A percentile compares a stretch with the other conserved stretches of the same genome.
These are phyloP conservation scores for Contarinia nasturtii DNA, from an alignment of 1,140 invertebrate species.

Conservation along the genomic window DNA sequence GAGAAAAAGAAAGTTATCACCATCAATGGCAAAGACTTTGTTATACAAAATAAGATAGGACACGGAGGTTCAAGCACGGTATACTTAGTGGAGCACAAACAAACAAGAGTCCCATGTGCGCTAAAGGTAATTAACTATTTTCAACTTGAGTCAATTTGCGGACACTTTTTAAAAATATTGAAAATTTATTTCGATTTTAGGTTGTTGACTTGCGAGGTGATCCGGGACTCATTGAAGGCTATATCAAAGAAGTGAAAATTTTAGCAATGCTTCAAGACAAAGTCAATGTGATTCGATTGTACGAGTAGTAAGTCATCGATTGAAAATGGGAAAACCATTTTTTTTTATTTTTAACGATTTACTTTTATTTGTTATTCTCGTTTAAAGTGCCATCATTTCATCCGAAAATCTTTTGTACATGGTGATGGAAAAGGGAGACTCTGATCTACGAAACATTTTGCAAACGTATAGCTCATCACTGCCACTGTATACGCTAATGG, in stretches of 20 bases:
- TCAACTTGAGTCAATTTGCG: neutral
- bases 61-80: constrained; percentile 21
- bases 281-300: constrained; percentile 64
- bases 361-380: constrained; percentile 5
- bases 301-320: constrained; percentile 62
- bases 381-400: constrained; percentile 28
- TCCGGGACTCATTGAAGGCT: constrained; percentile 49
- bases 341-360: neutral
- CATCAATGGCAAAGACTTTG: constrained; percentile 17
- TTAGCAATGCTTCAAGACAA: constrained; percentile 60
- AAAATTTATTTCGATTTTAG: too few relatives aligned
- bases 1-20: constrained; percentile 4
- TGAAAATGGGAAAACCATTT: constrained; percentile 3
- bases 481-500: constrained; percentile 52
- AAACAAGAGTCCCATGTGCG: constrained; percentile 15
- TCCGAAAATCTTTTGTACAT: constrained; percentile 48
- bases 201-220: constrained; percentile 52
- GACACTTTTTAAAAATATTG: neutral
- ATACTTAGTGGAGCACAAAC: constrained; percentile 12
- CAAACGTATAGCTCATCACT: constrained; percentile 36
- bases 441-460: constrained; percentile 66
- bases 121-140: constrained; percentile 10
- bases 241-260: constrained; percentile 78
- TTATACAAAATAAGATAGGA: constrained; percentile 16
- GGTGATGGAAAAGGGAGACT: constrained; percentile 85